These are phyloP conservation scores for Phortica variegata DNA, from an alignment of 1,140 invertebrate species.

Conservation along the genomic window DNA sequence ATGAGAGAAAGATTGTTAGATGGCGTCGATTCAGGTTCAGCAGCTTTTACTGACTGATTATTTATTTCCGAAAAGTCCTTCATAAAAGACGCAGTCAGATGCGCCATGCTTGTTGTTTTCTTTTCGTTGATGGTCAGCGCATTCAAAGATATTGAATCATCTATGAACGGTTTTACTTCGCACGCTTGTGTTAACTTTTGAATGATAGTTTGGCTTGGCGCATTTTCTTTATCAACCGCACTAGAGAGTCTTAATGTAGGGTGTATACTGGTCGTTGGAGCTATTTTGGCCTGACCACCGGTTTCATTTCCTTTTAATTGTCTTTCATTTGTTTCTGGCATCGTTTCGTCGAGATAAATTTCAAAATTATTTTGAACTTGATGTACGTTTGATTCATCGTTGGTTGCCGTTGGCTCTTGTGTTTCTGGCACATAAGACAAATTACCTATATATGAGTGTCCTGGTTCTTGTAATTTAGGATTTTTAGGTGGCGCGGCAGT, in stretches of 20 bases:
- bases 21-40: background rate
- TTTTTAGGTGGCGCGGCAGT: no score
- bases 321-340: constrained; percentile 15
- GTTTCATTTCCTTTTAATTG: no score
- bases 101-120: background rate
- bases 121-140: no score
- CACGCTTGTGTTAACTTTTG: no score
- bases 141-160: no score
- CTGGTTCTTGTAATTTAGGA: background rate
- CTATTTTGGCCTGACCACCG: no score
- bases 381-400: background rate
- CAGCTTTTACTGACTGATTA: constrained; percentile 3
- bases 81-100: constrained; percentile 33
- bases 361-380: constrained; percentile 21
- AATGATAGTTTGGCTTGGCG: no score
- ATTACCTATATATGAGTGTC: background rate
- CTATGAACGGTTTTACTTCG: no score
- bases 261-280: no score
- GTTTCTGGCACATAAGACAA: constrained; percentile 43
- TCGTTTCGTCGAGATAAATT: constrained; percentile 33
- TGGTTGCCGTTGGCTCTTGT: constrained; percentile 6
- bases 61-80: constrained; percentile 34
- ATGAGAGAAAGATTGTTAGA: background rate
- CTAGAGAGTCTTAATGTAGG: no score
- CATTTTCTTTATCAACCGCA: background rate